These are phyloP conservation scores for Vidua macroura DNA, from an alignment of 2,113 vertebrate genomes.

Conservation along the genomic window DNA sequence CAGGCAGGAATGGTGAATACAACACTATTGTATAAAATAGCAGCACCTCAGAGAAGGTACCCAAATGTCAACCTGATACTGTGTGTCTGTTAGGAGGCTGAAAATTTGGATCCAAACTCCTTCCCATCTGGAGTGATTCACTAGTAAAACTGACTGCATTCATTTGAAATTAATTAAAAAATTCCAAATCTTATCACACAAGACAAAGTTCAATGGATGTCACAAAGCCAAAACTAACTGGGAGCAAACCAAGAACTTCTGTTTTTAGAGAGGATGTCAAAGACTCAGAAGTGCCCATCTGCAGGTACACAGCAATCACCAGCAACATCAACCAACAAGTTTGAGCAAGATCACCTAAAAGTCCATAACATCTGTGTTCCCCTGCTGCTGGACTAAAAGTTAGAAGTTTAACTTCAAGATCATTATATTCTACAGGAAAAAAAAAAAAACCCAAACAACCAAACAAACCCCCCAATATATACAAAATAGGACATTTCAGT, in stretches of 20 bases:
- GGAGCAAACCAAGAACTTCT: neutral
- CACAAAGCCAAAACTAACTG: neutral
- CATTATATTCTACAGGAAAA: neutral
- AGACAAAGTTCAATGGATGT: neutral
- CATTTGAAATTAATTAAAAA: neutral
- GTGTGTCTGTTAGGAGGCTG: rapidly evolving
- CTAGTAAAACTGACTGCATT: neutral
- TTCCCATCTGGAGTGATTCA: neutral
- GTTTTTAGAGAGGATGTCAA: neutral
- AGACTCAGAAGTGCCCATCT: neutral
- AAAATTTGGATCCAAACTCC: neutral
- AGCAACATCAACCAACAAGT: neutral
- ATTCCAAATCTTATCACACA: neutral
- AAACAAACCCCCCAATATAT: neutral
- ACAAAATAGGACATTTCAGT: neutral
- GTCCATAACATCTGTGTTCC: neutral
- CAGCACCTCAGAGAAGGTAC: neutral
- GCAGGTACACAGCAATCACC: neutral
- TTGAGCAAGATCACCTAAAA: neutral
- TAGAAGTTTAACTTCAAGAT: neutral
- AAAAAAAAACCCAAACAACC: neutral
- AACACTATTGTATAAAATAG: neutral
- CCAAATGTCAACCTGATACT: neutral
- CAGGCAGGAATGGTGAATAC: neutral
- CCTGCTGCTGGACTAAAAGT: neutral